phyloP scores from a whole-genome alignment of 2,797 vertebrate genomes.

The Ceyx erithaca region DNA sequence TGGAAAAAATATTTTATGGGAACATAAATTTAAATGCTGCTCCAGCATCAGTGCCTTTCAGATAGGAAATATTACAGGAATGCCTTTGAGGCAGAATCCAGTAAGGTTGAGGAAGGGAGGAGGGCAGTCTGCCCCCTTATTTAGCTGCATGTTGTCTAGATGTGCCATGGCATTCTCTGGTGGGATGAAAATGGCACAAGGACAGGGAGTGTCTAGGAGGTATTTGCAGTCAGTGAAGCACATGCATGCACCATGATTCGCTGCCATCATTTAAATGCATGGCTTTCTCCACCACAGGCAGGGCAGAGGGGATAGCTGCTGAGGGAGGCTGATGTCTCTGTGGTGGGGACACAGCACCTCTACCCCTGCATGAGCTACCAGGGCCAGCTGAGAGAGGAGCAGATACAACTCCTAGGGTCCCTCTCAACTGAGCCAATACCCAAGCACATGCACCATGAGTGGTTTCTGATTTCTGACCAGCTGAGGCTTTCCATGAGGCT shows the following conservation, averaged over 20 bases:
- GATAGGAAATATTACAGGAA: background rate
- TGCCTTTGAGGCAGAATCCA: background rate
- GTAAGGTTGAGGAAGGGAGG: background rate
- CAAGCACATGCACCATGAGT: background rate
- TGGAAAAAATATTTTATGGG: slow-evolving; percentile 6
- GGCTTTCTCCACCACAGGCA: background rate
- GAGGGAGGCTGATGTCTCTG: background rate
- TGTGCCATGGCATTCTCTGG: background rate
- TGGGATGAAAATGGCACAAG: background rate
- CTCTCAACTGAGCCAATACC: background rate
- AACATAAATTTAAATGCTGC: background rate
- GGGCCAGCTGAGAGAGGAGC: background rate
- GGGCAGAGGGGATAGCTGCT: background rate
- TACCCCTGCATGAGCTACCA: background rate
- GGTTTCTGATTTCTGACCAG: background rate
- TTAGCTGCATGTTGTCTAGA: background rate
- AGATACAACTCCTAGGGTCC: background rate
- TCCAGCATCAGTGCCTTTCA: background rate
- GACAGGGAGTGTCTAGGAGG: background rate
- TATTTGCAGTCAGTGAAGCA: background rate
- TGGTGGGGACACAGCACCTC: accelerated
- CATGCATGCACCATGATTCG: background rate
- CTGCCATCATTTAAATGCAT: background rate
- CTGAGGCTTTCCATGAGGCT: background rate
- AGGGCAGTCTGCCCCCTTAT: background rate